Base-by-base conservation (phyloP, 2,113 vertebrate species). In the Phrynosoma blainvillii region DNA sequence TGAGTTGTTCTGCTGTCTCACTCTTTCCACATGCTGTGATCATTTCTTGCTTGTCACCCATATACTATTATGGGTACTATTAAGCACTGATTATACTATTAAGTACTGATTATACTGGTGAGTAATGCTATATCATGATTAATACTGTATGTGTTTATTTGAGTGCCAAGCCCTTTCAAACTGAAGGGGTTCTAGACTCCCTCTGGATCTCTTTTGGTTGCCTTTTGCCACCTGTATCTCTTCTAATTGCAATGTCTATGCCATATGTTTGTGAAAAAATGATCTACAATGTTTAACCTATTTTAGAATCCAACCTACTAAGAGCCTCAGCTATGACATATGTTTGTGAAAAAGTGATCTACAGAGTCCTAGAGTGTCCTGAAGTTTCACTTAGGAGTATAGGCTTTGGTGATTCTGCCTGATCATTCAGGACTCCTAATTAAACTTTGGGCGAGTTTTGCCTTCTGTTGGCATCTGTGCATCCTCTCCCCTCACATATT, bases 141-240 rank as follows among this genome's bases (percentile, higher is more conserved):
- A 82, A 52, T 2, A 1, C 30, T 71, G 80, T 79, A 62, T 9
- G 42, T 71, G 27, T 87, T 73, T 73, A 81, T 56, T 87, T 79
- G 85, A 23, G 68, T 32, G 11, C 66, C 30, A 18, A 62, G 21
- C 1, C 79, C 10, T 90, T 86, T 88, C 84, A n/a, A 18, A 23
- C 85, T 86, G 79, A 81, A 40, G n/a, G 23, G 8, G 47, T 13
- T 87, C 10, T 85, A 59, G 56, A 88, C 25, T 62, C 21, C 14
- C 3, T 82, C 87, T 56, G 30, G 66, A 54, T 65, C 73, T 75
- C 23, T 3, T 82, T 83, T 80, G 11, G 86, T 87, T 87, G 70
- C 32, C 30, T 62, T 87, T 10, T 30, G 4, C 3, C 79, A 42
- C 42, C 73, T 88, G 13, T 70, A 78, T 40, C 40, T 83, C 20